Base-by-base conservation (phyloP, 2,113 vertebrate genomes). In the Stigmatopora nigra region DNA sequence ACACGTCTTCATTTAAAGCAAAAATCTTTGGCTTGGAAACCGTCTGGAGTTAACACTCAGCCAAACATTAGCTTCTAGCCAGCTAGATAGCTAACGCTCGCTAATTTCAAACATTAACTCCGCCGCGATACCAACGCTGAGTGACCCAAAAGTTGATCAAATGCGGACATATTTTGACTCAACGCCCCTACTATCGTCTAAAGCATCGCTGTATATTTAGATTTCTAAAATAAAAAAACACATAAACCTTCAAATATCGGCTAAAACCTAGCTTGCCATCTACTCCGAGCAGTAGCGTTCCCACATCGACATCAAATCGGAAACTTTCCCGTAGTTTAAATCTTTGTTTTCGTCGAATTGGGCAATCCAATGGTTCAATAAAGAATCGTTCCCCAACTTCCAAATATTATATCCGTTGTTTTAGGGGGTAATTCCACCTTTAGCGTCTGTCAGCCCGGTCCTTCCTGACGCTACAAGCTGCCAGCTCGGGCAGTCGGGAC, bases 221-320 rank as follows among this genome's bases (percentile, higher is more conserved):
- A 70, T 47, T 31, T 9, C 7, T 17, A 3, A 73, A 71, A 19
- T 36, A 58, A 64, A 68, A 68, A 46, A 67, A 31, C 9, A 22
- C 19, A 52, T 41, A 70, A 72, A 22, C 60, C 47, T 69, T 69
- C 49, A 67, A 65, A 73, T 48, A 1, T 11, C 38, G n/a, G 84
- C 78, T 83, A 86, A 63, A 65, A 67, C 76, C 38, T 87, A 87
- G 78, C 82, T 77, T 78, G 73, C 76, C 70, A 79, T 78, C 63
- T 65, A 47, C 58, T 64, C 65, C 60, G 68, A 55, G 75, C 52
- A 77, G 88, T 78, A 82, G 85, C 84, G 89, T 89, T 87, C 87
- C 84, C 87, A 86, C 82, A 82, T 84, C 81, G 69, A 5, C 65
- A 19, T 48, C 44, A 31, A 31, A 49, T 69, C 61, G 11, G 20